Base-by-base conservation (phyloP, 53 echinoderm and acorn worm species). In the Temnopleurus reevesii region DNA sequence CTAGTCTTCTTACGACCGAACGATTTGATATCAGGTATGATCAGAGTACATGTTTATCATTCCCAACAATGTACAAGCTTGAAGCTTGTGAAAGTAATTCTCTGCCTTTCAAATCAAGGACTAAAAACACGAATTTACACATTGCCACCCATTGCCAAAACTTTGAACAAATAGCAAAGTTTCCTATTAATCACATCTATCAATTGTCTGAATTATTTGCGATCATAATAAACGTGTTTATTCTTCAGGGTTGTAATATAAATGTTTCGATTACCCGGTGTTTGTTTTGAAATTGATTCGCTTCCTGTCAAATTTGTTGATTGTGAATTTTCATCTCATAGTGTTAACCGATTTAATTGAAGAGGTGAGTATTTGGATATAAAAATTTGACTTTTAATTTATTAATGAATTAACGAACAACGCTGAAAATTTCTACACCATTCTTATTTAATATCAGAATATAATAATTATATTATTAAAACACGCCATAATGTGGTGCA, bases 201-300 rank as follows among this genome's bases (percentile, higher is more conserved):
- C 79, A 46, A 79, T 79, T 79, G 79, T 79, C 30, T 46, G 4
- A 79, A 79, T 79, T 51, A 79, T 79, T 79, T 79, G 4, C 17
- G 79, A 49, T 47, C 38, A 79, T 47, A 79, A 79, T 79, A 79
- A 12, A 1, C 12, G 27, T 79, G 51, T 79, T 79, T 79, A 4
- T 49, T 79, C 4, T 46, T 28, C 28, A 79, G 79, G 79, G 51
- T 46, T 13, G 30, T 13, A 79, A 79, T 46, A 79, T 12, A 79
- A 79, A 79, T 79, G 79, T 79, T 79, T 71, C n/a, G 38, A 43
- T 34, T 71, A 23, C 5, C 63, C 30, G 18, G 30, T 33, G 29
- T 46, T 79, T 49, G 79, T 49, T 79, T 51, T 79, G 47, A 30
- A 49, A 79, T 47, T 15, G 79, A 17, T 79, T 49, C 41, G 27